Percentiles rank a stretch among this genome's conserved stretches.
Evolutionary conservation across 2,888 invertebrate species (phyloP).

Genomic region (Criorhina ranunculi): DNA sequence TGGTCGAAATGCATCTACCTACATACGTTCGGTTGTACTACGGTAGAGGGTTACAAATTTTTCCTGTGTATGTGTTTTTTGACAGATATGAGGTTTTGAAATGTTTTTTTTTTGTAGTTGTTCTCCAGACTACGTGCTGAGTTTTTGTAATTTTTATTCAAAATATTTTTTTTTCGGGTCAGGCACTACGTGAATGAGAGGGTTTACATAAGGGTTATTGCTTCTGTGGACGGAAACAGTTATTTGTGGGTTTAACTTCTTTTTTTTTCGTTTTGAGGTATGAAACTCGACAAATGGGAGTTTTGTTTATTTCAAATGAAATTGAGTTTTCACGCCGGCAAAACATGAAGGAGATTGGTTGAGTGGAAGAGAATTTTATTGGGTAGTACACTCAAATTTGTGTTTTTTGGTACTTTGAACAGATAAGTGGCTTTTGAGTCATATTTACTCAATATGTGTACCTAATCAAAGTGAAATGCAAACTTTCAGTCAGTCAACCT

Average conservation of each 20-base stretch:
- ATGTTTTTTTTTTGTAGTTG: slow-evolving; percentile 25
- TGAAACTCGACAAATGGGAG: slow-evolving; percentile 33
- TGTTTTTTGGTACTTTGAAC: too few relatives aligned
- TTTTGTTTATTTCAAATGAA: slow-evolving; percentile 17
- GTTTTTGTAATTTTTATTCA: slow-evolving; percentile 55
- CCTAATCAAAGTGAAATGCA: too few relatives aligned
- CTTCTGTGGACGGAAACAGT: slow-evolving; percentile 51
- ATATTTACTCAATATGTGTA: too few relatives aligned
- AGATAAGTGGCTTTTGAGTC: too few relatives aligned
- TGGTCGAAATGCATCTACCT: slow-evolving; percentile 35
- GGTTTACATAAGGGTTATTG: slow-evolving; percentile 49
- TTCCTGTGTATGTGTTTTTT: slow-evolving; percentile 53
- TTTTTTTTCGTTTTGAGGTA: slow-evolving; percentile 1
- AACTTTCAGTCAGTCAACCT: too few relatives aligned
- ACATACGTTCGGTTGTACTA: slow-evolving; percentile 2
- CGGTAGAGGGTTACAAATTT: slow-evolving; percentile 36
- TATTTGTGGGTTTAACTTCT: slow-evolving; percentile 25
- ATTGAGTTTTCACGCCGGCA: slow-evolving; percentile 4
- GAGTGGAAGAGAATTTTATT: too few relatives aligned
- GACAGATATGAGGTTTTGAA: slow-evolving; percentile 58
- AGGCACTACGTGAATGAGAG: slow-evolving; percentile 38
- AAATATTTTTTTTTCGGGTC: slow-evolving; percentile 14
- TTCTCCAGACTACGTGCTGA: slow-evolving; percentile 52
- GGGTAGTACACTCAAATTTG: too few relatives aligned
- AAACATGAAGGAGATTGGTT: too few relatives aligned